Conservation (phyloP, 1,140 invertebrate genomes). For the Leptonema lineaticorne region DNA sequence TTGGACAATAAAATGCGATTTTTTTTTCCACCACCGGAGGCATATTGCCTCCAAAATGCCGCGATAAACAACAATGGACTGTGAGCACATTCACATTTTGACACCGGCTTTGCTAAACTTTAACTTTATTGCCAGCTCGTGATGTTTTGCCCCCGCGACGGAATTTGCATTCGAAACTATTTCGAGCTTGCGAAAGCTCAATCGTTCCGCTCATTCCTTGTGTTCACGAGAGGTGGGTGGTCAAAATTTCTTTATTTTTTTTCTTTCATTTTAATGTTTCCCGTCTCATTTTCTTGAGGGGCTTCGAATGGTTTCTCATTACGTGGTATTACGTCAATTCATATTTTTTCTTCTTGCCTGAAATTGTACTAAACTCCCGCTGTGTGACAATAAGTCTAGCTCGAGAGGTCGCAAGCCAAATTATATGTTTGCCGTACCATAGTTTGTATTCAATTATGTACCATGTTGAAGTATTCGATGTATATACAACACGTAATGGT, state of each 20-base stretch:
- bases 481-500: background rate
- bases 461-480: background rate
- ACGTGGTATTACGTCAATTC: conserved; percentile 20
- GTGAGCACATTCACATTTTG: no score
- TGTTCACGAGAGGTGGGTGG: background rate
- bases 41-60: no score
- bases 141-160: no score
- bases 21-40: no score
- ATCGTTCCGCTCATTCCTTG: background rate
- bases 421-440: conserved; percentile 22
- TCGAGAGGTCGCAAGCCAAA: conserved; percentile 22
- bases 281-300: no score
- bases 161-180: no score
- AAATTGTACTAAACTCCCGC: conserved; percentile 11
- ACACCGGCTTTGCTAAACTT: no score
- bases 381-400: conserved; percentile 20
- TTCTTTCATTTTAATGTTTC: no score
- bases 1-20: no score
- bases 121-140: no score
- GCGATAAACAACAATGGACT: no score
- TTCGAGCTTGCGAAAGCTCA: background rate
- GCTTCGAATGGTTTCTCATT: conserved; percentile 11
- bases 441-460: conserved; percentile 30
- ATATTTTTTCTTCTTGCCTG: conserved; percentile 1
- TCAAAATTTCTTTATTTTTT: background rate